Evolutionary conservation across 2,888 invertebrate species (phyloP).

Genomic region (Stenchaetothrips biformis): DNA sequence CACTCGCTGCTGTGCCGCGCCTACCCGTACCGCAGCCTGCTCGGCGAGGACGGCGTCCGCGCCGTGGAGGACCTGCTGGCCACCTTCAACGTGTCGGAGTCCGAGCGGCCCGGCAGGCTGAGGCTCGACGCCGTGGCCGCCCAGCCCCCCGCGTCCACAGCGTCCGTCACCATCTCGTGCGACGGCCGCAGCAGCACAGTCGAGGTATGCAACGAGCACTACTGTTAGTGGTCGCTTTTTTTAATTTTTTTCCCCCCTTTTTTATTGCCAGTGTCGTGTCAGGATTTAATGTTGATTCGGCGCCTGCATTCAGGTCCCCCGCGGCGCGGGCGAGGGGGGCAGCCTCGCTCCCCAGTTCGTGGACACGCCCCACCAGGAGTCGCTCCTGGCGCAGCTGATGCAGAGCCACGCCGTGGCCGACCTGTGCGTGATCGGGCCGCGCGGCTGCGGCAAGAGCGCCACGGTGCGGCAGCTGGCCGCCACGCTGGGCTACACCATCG

Average conservation of each 20-base stretch:
- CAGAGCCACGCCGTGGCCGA: conserved; percentile 75
- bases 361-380: conserved; percentile 73
- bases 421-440: conserved; percentile 82
- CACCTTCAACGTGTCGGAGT: conserved; percentile 52
- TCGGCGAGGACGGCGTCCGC: conserved; percentile 67
- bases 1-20: conserved; percentile 66
- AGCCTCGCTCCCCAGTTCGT: conserved; percentile 49
- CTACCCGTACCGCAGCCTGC: conserved; percentile 77
- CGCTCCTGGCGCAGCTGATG: conserved; percentile 68
- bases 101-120: conserved; percentile 28
- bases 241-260: conserved; percentile 29
- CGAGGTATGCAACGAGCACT: neutral
- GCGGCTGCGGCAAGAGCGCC: conserved; percentile 89
- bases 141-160: conserved; percentile 30
- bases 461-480: conserved; percentile 72
- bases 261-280: conserved; percentile 28
- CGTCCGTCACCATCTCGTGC: neutral
- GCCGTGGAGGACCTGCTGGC: conserved; percentile 66
- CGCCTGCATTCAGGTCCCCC: conserved; percentile 41
- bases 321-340: conserved; percentile 39
- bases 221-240: no score
- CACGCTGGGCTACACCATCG: conserved; percentile 70
- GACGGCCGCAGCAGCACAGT: neutral
- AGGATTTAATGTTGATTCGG: conserved; percentile 5
- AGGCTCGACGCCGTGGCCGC: conserved; percentile 39